Conservation (phyloP, 1,140 invertebrate genomes). For the Melitaea cinxia region DNA sequence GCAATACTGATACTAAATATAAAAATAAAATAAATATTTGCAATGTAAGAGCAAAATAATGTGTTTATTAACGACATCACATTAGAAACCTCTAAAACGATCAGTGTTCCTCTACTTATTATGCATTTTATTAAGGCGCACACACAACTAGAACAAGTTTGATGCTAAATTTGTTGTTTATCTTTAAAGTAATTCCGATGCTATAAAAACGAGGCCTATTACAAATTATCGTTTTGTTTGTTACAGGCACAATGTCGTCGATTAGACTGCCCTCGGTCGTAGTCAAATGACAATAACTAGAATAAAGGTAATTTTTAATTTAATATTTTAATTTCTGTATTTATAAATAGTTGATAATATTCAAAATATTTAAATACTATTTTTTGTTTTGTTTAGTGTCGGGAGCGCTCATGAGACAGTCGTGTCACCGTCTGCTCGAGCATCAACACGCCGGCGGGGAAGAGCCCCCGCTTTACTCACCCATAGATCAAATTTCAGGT, state of each 20-base stretch:
- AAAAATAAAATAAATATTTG: too few relatives aligned
- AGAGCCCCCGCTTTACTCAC: conserved; percentile 77
- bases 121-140: too few relatives aligned
- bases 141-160: too few relatives aligned
- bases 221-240: conserved; percentile 42
- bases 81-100: too few relatives aligned
- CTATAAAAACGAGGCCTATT: too few relatives aligned
- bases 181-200: too few relatives aligned
- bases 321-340: neutral
- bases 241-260: conserved; percentile 74
- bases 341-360: neutral
- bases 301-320: conserved; percentile 56
- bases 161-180: too few relatives aligned
- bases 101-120: too few relatives aligned
- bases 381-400: conserved; percentile 54
- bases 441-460: conserved; percentile 78
- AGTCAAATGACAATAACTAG: conserved; percentile 79
- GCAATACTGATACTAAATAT: too few relatives aligned
- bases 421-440: conserved; percentile 80
- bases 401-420: conserved; percentile 82
- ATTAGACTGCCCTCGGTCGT: conserved; percentile 60
- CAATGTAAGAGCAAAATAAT: too few relatives aligned
- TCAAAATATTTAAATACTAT: neutral
- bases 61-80: conserved; percentile 18
- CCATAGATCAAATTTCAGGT: conserved; percentile 82